A percentile compares a stretch with the other conserved stretches of the same genome.
Conservation (phyloP, 2,888 invertebrate genomes). For the Amblyteles armatorius region DNA sequence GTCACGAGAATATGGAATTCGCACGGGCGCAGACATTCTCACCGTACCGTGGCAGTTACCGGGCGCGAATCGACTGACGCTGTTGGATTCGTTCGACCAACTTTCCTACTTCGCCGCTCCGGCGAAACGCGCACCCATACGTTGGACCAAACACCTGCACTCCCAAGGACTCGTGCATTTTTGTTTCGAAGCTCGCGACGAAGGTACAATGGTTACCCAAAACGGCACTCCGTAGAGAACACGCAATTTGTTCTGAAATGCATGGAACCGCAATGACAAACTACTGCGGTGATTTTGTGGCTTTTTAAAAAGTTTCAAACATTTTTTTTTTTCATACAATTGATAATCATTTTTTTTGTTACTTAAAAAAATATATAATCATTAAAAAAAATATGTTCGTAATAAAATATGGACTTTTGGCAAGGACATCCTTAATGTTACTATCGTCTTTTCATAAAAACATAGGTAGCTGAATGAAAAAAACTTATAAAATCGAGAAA, state of each 20-base stretch:
- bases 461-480: no score
- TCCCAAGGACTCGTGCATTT: background rate
- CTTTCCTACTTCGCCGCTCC: conserved; percentile 12
- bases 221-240: background rate
- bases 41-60: background rate
- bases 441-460: no score
- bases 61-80: conserved; percentile 8
- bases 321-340: no score
- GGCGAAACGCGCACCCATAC: background rate
- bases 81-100: conserved; percentile 41
- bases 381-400: no score
- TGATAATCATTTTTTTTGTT: no score
- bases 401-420: no score
- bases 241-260: conserved; percentile 10
- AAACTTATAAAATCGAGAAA: no score
- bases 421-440: no score
- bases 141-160: background rate
- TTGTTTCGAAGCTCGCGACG: background rate
- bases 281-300: no score
- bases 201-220: background rate
- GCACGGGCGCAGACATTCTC: background rate
- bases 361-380: no score
- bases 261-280: background rate
- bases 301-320: no score
- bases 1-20: background rate